Percentiles rank a stretch among this genome's conserved stretches.
These are phyloP conservation scores for Dascillus cervinus DNA, from an alignment of 2,888 invertebrate species.

Conservation along the genomic window DNA sequence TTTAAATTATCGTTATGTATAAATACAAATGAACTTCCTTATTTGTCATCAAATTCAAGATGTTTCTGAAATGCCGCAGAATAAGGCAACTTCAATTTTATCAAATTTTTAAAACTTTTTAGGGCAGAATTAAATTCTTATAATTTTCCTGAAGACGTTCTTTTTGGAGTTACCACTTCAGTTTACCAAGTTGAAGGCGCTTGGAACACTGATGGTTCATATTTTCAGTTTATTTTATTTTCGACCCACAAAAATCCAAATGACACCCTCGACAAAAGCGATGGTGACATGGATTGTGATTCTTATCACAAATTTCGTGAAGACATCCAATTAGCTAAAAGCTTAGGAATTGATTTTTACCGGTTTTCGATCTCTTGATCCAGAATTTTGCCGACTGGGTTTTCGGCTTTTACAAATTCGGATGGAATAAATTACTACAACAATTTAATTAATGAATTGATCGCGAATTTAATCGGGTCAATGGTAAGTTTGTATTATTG, in stretches of 20 bases:
- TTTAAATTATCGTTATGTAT: too few species aligned
- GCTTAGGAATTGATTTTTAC: constrained; percentile 53
- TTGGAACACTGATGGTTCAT: constrained; percentile 44
- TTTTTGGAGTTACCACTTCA: constrained; percentile 55
- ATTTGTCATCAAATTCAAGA: too few species aligned
- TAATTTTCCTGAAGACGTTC: constrained; percentile 14
- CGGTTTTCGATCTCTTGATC: constrained; percentile 59
- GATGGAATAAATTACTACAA: constrained; percentile 57
- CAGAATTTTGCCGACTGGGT: constrained; percentile 54
- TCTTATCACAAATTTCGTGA: constrained; percentile 56
- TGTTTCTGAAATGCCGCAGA: too few species aligned
- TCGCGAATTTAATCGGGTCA: constrained; percentile 48
- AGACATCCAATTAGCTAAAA: constrained; percentile 50
- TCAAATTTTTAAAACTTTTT: too few species aligned
- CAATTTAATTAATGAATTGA: constrained; percentile 48
- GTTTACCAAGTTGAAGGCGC: constrained; percentile 56
- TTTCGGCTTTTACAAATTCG: constrained; percentile 49
- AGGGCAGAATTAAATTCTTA: too few species aligned
- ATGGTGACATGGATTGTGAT: constrained; percentile 57
- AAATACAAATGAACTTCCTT: too few species aligned
- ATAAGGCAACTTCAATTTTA: too few species aligned
- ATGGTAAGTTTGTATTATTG: constrained; percentile 47
- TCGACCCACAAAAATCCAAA: constrained; percentile 49
- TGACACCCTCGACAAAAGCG: constrained; percentile 46
- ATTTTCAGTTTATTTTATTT: too few species aligned